Base-by-base conservation (phyloP, 2,797 vertebrate genomes). In the Coranthus polyacanthus region DNA sequence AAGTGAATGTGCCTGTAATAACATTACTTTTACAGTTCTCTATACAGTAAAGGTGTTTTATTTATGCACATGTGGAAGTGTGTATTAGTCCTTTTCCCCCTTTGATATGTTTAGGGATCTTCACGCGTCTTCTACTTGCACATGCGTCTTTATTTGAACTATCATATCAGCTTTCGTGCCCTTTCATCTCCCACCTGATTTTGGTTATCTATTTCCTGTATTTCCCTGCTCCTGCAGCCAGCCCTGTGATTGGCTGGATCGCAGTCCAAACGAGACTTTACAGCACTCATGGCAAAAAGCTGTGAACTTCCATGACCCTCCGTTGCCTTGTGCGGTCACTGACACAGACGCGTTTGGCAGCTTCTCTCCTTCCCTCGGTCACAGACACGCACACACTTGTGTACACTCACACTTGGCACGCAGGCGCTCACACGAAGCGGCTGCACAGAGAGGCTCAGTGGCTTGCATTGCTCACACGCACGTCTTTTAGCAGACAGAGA, bases 251-350 rank as follows among this genome's bases (percentile, higher is more conserved):
- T 91, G 81, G 75, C 64, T 18, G 39, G 54, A 39, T 42, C 64
- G 29, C 26, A 0, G 8, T 75, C 67, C 59, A 53, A 77, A 83
- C 63, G 60, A 87, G 82, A 84, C 88, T 91, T 84, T 82, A 55
- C 68, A 66, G 68, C 80, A 67, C 67, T 82, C 61, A 55, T 61
- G 68, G 78, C 85, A 84, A 78, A 85, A 72, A 80, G 83, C 82
- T 57, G 66, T 92, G 91, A 93, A 94, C 91, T 90, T 86, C 79
- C 75, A 34, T 90, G 92, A 95, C 92, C 92, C 83, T 57, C 77
- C 20, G 75, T 82, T 92, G 88, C 89, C 82, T 88, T 69, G 80
- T 92, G 88, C 52, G 73, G 89, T 89, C 90, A 91, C 74, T 84
- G 88, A 85, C 85, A 88, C 89, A 84, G 88, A 87, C 84, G 76